A percentile compares a stretch with the other conserved stretches of the same genome.
Conservation (phyloP, 2,888 invertebrate species). For the Eumacrocentrus americanus region DNA sequence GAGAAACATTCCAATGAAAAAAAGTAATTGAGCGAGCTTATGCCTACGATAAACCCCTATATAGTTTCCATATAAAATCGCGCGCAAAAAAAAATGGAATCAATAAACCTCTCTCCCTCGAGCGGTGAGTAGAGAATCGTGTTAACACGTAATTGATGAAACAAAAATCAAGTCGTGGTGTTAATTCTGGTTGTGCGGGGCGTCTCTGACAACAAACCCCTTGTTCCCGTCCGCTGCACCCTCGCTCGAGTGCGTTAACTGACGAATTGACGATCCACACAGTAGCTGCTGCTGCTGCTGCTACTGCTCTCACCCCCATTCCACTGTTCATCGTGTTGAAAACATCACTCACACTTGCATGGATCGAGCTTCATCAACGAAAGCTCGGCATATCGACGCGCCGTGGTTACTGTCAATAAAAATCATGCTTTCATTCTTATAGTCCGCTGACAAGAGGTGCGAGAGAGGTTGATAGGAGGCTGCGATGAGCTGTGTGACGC, state of each 20-base stretch:
- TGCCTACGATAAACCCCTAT: too few relatives aligned
- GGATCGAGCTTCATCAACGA: background rate
- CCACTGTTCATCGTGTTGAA: background rate
- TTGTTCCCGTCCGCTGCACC: slow-evolving; percentile 25
- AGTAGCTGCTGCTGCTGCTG: too few relatives aligned
- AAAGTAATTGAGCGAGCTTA: too few relatives aligned
- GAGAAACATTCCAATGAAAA: too few relatives aligned
- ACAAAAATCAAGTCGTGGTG: slow-evolving; percentile 41
- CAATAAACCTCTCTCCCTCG: slow-evolving; percentile 24
- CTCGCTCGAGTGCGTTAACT: slow-evolving; percentile 26
- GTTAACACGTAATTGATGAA: slow-evolving; percentile 49
- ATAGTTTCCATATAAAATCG: too few relatives aligned
- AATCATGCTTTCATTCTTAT: background rate
- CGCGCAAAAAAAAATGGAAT: background rate
- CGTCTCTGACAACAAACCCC: background rate
- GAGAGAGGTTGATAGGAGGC: too few relatives aligned
- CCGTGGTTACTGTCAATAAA: background rate
- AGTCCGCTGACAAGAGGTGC: background rate
- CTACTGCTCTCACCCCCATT: background rate
- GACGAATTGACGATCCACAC: slow-evolving; percentile 6
- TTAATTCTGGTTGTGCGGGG: slow-evolving; percentile 45
- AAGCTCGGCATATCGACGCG: background rate
- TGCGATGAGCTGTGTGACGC: background rate
- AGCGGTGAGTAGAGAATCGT: slow-evolving; percentile 36
- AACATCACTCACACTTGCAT: background rate